Evolutionary conservation across 2,888 invertebrate species (phyloP).

Genomic region (Microctonus hyperodae): DNA sequence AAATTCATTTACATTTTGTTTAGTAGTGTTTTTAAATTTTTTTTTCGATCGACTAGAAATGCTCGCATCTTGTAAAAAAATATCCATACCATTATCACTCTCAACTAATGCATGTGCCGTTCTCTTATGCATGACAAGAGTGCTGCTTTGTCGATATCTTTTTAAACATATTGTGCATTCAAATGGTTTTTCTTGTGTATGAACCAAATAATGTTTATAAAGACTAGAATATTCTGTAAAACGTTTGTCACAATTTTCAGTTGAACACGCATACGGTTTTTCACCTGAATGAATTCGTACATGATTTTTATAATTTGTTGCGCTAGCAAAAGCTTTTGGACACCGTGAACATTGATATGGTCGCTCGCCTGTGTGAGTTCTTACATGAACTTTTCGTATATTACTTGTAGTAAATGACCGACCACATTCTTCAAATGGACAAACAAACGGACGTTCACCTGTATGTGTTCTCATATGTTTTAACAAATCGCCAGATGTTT

Average conservation of each 20-base stretch:
- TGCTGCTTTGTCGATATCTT: constrained; percentile 69
- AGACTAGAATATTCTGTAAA: constrained; percentile 77
- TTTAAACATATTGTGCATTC: constrained; percentile 69
- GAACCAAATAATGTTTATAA: constrained; percentile 71
- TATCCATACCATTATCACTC: constrained; percentile 61
- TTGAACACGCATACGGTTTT: constrained; percentile 71
- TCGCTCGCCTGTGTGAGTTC: constrained; percentile 74
- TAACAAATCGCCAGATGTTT: constrained; percentile 69
- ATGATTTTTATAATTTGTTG: constrained; percentile 75
- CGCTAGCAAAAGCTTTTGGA: constrained; percentile 72
- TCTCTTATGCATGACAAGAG: constrained; percentile 70
- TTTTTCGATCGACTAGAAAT: constrained; percentile 15
- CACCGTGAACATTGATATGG: constrained; percentile 72
- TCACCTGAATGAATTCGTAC: constrained; percentile 74
- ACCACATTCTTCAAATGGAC: constrained; percentile 67
- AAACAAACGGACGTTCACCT: constrained; percentile 62
- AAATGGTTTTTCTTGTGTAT: constrained; percentile 69
- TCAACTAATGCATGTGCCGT: constrained; percentile 66
- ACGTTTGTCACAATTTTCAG: constrained; percentile 69
- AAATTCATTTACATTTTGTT: constrained; percentile 35
- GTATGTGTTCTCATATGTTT: constrained; percentile 70
- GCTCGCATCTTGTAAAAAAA: constrained; percentile 10
- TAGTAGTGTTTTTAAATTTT: constrained; percentile 24
- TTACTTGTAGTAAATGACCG: constrained; percentile 74
- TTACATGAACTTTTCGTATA: constrained; percentile 72